Conservation (phyloP, 2,888 invertebrate species). For the Drosophila testacea region DNA sequence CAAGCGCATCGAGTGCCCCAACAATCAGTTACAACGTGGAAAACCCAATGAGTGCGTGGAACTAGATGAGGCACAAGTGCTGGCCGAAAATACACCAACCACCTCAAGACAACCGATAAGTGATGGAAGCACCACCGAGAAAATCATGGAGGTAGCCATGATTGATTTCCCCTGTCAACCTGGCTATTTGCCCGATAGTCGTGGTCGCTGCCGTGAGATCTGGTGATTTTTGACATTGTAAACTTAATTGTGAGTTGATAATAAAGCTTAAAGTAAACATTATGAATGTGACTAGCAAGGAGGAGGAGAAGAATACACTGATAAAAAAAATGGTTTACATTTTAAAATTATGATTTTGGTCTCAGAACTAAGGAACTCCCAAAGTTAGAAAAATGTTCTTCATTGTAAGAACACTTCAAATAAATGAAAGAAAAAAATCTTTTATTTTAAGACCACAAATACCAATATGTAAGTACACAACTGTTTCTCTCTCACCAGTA, state of each 20-base stretch:
- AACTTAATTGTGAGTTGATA: conserved; percentile 16
- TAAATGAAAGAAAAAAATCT: no score
- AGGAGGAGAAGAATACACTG: not conserved
- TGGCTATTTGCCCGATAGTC: conserved; percentile 82
- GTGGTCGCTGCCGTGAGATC: conserved; percentile 82
- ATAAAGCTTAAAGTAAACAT: conserved; percentile 29
- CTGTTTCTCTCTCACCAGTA: no score
- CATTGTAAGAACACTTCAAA: no score
- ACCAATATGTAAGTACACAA: no score
- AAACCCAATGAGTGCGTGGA: conserved; percentile 73
- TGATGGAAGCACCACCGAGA: conserved; percentile 30
- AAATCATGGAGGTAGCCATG: conserved; percentile 79
- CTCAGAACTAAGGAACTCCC: no score
- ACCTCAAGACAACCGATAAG: not conserved
- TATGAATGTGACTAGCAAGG: not conserved
- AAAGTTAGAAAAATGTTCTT: no score
- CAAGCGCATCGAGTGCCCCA: conserved; percentile 67
- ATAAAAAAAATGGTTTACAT: no score
- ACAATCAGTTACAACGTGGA: conserved; percentile 46
- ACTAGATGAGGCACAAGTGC: conserved; percentile 71
- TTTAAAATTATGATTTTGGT: no score
- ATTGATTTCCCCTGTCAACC: conserved; percentile 84
- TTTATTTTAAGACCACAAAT: no score
- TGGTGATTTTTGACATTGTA: conserved; percentile 59
- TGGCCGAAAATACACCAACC: conserved; percentile 38